Evolutionary conservation across 1,140 invertebrate genomes (phyloP), one percentile per base, ranked within the genome.

Genomic region (Helicoverpa zea): DNA sequence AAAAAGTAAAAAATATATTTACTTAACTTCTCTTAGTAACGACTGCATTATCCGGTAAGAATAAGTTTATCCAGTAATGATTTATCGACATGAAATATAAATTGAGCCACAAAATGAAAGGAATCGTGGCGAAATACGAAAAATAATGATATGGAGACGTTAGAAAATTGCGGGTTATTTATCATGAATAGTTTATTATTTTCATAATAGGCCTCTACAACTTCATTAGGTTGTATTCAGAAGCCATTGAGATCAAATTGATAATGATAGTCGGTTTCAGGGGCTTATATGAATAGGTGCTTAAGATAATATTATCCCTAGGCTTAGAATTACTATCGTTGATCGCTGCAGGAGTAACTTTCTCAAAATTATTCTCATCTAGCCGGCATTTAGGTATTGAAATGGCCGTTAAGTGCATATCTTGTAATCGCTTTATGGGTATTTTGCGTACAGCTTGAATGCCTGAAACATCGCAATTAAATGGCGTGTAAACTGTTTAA

Each of bases 211-310:
- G 56, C 73, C 73, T 75, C 49, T 29, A 61, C 61, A 30, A 66
- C 59, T 64, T 77, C 75, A 77, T 77, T 77, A 77, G 49, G 75
- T 47, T 66, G 29, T 77, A 64, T 77, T 77, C 75, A 77, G 51
- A 66, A 77, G 61, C 59, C 59, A 77, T 77, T 66, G 75, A 77
- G 75, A 77, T 77, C 59, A 77, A 77, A 77, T 77, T 77, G 75
- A 77, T 77, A 77, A 77, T 77, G 13, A 52, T 77, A 64, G 59
- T 66, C 59, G 75, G 29, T 77, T 77, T 64, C 59, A 64, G 59
- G 49, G 49, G 59, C 56, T 52, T 54, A 52, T 16, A 77, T 77
- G 75, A 77, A 77, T 77, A 77, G 59, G 75, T 77, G 49, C 75
- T 77, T 77, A 64, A 52, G 61, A 52, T 77, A 70, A 70, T 70